Percentiles rank a stretch among this genome's conserved stretches.
These are phyloP conservation scores for Petrocephalus zakoni DNA, from an alignment of 2,113 vertebrate genomes.

Conservation along the genomic window DNA sequence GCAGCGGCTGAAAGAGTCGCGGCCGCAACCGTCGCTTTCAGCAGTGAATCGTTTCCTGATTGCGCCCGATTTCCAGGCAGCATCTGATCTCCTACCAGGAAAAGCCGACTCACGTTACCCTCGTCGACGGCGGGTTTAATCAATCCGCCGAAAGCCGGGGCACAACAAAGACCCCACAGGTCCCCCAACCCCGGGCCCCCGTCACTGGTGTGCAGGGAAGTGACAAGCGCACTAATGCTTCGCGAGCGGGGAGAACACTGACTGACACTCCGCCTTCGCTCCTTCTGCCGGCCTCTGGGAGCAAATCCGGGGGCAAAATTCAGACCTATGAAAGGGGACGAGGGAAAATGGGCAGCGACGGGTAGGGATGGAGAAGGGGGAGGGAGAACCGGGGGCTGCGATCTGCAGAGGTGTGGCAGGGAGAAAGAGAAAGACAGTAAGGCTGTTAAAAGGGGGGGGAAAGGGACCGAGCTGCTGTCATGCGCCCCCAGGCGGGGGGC, in stretches of 20 bases:
- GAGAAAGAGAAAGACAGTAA: background rate
- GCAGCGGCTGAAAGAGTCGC: background rate
- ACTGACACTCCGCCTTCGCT: background rate
- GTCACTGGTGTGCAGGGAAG: background rate
- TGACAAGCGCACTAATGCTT: background rate
- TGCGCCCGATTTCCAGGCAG: background rate
- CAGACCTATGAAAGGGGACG: background rate
- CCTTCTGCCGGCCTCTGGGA: background rate
- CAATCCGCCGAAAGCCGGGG: background rate
- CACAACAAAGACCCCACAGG: slow-evolving; percentile 1
- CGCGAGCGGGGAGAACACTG: background rate
- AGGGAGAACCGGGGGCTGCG: slow-evolving; percentile 5
- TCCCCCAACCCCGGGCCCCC: background rate
- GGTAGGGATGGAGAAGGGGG: background rate
- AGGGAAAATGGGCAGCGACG: background rate
- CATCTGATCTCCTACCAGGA: background rate
- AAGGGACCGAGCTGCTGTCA: background rate
- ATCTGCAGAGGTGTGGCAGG: background rate
- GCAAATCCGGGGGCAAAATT: background rate
- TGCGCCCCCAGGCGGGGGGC: background rate
- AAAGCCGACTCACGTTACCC: background rate
- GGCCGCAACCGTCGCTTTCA: background rate
- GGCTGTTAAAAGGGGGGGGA: background rate
- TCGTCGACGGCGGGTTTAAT: background rate
- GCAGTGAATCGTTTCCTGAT: background rate